These are phyloP conservation scores for Onychostoma macrolepis DNA, from an alignment of 2,113 vertebrate genomes.

Conservation along the genomic window DNA sequence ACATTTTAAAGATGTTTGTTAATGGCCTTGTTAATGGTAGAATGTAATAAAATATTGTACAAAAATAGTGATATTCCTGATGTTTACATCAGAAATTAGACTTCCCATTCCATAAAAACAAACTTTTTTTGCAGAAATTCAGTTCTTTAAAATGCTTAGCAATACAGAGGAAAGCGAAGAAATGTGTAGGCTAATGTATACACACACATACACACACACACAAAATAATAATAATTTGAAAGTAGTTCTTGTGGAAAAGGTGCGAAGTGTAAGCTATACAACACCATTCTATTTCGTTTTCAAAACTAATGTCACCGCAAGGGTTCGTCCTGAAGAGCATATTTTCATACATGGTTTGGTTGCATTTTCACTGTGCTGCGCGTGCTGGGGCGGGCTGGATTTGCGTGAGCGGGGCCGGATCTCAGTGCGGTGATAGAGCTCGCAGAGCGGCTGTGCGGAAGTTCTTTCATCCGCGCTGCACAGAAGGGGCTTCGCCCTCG, in stretches of 20 bases:
- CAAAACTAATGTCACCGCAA: not conserved
- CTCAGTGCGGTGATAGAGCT: constrained; percentile 66
- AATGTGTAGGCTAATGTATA: not conserved
- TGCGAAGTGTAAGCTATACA: not conserved
- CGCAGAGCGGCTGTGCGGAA: constrained; percentile 75
- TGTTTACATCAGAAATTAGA: not conserved
- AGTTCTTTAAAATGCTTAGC: not conserved
- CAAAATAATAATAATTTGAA: not conserved
- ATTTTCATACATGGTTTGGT: constrained; percentile 54
- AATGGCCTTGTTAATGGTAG: not conserved
- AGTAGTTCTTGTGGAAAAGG: not conserved
- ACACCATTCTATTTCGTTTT: not conserved
- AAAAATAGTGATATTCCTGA: not conserved
- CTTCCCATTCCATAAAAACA: not conserved
- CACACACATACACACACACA: no score
- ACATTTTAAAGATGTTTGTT: not conserved
- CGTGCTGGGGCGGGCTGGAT: constrained; percentile 56
- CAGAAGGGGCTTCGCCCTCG: constrained; percentile 63
- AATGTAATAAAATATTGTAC: not conserved
- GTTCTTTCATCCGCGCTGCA: constrained; percentile 71
- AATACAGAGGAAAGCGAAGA: not conserved
- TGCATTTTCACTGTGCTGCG: constrained; percentile 54
- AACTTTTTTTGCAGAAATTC: not conserved
- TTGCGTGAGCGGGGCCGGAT: constrained; percentile 69
- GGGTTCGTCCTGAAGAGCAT: constrained; percentile 13